A percentile compares a stretch with the other conserved stretches of the same genome.
phyloP scores from a whole-genome alignment of 2,797 vertebrate genomes.

The Anableps anableps region DNA sequence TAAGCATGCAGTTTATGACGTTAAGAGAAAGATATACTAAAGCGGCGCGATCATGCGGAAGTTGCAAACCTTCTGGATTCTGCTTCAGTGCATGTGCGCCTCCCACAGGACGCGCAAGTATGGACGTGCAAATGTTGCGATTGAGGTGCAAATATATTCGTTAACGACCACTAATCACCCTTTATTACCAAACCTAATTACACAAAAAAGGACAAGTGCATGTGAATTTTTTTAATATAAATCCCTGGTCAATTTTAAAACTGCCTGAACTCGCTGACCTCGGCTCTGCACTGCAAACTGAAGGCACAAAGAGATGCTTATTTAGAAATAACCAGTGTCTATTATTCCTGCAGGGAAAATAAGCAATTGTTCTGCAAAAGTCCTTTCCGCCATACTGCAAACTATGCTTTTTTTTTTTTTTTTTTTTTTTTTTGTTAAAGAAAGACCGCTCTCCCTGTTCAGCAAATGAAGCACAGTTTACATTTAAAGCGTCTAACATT shows the following conservation, averaged over 20 bases:
- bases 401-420: neutral
- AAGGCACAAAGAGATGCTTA: neutral
- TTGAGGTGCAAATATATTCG: neutral
- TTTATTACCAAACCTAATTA: neutral
- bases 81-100: conserved; percentile 54
- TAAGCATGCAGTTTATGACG: conserved; percentile 25
- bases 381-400: neutral
- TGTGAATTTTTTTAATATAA: neutral
- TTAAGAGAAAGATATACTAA: neutral
- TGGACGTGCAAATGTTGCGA: neutral
- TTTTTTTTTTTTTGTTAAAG: neutral
- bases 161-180: neutral
- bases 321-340: neutral
- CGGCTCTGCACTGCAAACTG: neutral
- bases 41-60: conserved; percentile 9
- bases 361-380: neutral
- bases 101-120: conserved; percentile 47
- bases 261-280: conserved; percentile 23
- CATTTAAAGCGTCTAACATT: neutral
- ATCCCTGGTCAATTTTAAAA: neutral
- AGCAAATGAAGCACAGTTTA: neutral
- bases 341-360: neutral
- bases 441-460: neutral
- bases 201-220: no score
- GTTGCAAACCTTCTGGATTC: neutral